Percentiles rank a stretch among this genome's conserved stretches.
Conservation (phyloP, 2,888 invertebrate species). For the Cephus sareptanus region DNA sequence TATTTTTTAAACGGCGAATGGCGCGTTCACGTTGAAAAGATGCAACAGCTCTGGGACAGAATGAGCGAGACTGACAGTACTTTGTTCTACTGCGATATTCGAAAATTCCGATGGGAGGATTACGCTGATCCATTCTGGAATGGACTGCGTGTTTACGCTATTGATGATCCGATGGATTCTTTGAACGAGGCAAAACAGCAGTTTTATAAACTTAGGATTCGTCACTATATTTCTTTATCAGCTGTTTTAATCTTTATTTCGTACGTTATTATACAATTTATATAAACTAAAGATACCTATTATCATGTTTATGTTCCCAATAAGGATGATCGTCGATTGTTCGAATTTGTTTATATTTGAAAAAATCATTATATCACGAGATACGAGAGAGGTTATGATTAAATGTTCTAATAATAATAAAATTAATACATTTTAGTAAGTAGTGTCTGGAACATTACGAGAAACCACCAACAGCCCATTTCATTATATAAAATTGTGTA, state of each 20-base stretch:
- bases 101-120: conserved; percentile 42
- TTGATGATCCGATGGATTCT: conserved; percentile 39
- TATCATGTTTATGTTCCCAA: not conserved
- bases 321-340: too few species aligned
- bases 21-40: conserved; percentile 34
- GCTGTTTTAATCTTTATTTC: not conserved
- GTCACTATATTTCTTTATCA: not conserved
- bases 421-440: too few species aligned
- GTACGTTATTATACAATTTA: not conserved
- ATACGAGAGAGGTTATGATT: too few species aligned
- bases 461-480: too few species aligned
- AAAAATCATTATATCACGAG: too few species aligned
- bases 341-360: too few species aligned
- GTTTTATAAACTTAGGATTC: not conserved
- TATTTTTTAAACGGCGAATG: conserved; percentile 30
- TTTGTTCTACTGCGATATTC: conserved; percentile 46
- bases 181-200: conserved; percentile 16
- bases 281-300: not conserved
- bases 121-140: conserved; percentile 30
- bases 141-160: conserved; percentile 31
- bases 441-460: too few species aligned
- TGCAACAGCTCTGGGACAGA: conserved; percentile 35
- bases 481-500: too few species aligned
- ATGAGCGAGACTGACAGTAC: conserved; percentile 41
- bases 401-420: too few species aligned